Base-by-base conservation (phyloP, 2,797 vertebrate species). In the Sternarchorhynchus goeldii region DNA sequence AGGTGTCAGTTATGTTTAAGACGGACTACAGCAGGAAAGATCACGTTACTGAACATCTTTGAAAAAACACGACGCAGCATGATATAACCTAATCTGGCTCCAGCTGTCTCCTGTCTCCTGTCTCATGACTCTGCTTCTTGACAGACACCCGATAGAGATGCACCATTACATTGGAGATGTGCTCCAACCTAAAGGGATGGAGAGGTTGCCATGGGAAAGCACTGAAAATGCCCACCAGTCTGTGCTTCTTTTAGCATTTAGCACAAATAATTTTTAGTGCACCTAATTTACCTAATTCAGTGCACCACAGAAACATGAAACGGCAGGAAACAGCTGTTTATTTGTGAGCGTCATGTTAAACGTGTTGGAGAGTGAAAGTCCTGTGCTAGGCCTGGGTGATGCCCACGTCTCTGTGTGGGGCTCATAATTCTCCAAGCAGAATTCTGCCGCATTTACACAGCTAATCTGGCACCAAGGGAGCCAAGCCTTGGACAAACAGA, bases 391-490 rank as follows among this genome's bases (percentile, higher is more conserved):
- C 65, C 31, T 56, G 73, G 39, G 20, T 67, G 56, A 77, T 59
- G 41, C 18, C 55, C 62, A 66, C 25, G 66, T 32, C 58, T 31
- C 56, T 82, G 67, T 63, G 68, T 65, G 50, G 8, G 31, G 34
- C 65, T 69, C 84, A 81, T 85, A 84, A 83, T 85, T 77, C 75
- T 75, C 64, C 55, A 78, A 82, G 77, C 78, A 82, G 59, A 82
- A 80, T 83, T 82, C 76, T 64, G 80, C 60, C 55, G 80, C 76
- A 77, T 84, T 81, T 84, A 78, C 76, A 83, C 77, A 58, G 75
- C 71, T 85, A 70, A 82, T 82, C 75, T 80, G 69, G 25, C 73
- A 73, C 80, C 31, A 45, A 79, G 76, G 77, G 65, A 82, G 67
- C 34, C 55, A 12, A 60, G 53, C 67, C 73, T 62, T 2, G 32